phyloP scores from a whole-genome alignment of 2,888 invertebrate species.

The Nyleta sp. region DNA sequence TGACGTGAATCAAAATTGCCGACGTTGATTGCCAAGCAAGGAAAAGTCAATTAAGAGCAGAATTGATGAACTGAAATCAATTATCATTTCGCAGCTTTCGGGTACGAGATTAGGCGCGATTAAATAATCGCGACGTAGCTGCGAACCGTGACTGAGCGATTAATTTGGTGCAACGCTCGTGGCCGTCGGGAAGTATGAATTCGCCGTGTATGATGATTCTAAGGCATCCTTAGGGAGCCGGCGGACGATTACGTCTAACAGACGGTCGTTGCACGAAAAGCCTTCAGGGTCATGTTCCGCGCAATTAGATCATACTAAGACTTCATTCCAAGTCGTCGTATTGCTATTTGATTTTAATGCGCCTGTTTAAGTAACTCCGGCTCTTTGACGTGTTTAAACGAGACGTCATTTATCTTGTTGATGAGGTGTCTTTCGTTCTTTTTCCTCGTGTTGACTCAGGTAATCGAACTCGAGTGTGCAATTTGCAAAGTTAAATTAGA shows the following conservation, averaged over 20 bases:
- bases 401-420: slow-evolving; percentile 43
- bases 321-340: slow-evolving; percentile 51
- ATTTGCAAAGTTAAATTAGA: slow-evolving; percentile 16
- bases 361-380: slow-evolving; percentile 48
- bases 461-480: slow-evolving; percentile 5
- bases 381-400: slow-evolving; percentile 44
- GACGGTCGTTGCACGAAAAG: slow-evolving; percentile 63
- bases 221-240: slow-evolving; percentile 67
- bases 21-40: slow-evolving; percentile 10
- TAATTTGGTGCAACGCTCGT: slow-evolving; percentile 45
- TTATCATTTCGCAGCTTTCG: not conserved
- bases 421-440: slow-evolving; percentile 13
- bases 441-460: slow-evolving; percentile 10
- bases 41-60: slow-evolving; percentile 3
- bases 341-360: slow-evolving; percentile 59
- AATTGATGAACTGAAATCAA: slow-evolving; percentile 8
- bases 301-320: slow-evolving; percentile 61
- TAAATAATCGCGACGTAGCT: slow-evolving; percentile 17
- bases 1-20: slow-evolving; percentile 18
- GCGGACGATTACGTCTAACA: slow-evolving; percentile 65
- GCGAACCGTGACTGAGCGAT: slow-evolving; percentile 47
- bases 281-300: slow-evolving; percentile 62
- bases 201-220: slow-evolving; percentile 61
- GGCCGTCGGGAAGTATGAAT: slow-evolving; percentile 48
- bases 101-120: slow-evolving; percentile 15